Evolutionary conservation across 2,888 invertebrate genomes (phyloP).

Genomic region (Anagyrus pseudococci): DNA sequence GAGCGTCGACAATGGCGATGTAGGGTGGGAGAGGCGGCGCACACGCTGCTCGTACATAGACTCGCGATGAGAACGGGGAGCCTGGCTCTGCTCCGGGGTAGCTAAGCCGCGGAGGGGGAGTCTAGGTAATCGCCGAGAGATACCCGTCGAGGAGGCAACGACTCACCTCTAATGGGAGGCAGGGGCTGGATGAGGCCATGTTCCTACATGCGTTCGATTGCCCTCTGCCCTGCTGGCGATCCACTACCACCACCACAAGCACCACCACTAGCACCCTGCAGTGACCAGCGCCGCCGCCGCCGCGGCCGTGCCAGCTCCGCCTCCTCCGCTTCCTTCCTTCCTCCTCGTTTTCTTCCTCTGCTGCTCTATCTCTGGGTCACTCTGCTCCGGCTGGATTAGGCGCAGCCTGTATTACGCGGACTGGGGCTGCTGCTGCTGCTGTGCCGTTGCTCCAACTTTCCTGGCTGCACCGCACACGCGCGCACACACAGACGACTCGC

Average conservation of each 20-base stretch:
- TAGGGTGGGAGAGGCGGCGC: neutral
- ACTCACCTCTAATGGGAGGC: slow-evolving; percentile 63
- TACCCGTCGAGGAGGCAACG: neutral
- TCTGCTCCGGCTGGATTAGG: neutral
- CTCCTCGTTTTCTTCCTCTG: slow-evolving; percentile 36
- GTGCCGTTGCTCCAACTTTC: too few species aligned
- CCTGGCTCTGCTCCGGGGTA: neutral
- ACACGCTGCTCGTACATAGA: too few species aligned
- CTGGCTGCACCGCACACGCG: slow-evolving; percentile 23
- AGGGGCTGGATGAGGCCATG: slow-evolving; percentile 62
- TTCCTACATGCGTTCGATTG: slow-evolving; percentile 62
- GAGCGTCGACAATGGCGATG: too few species aligned
- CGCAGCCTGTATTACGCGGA: slow-evolving; percentile 12
- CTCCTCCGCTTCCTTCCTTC: slow-evolving; percentile 32
- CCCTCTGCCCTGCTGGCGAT: slow-evolving; percentile 58
- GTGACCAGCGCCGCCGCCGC: slow-evolving; percentile 32
- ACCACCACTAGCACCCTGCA: slow-evolving; percentile 36
- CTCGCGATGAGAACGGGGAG: neutral
- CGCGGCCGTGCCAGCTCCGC: slow-evolving; percentile 36
- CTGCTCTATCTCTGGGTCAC: slow-evolving; percentile 16
- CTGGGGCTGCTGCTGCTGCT: slow-evolving; percentile 11
- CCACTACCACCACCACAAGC: slow-evolving; percentile 45
- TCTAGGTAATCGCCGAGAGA: neutral
- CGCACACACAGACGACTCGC: slow-evolving; percentile 14
- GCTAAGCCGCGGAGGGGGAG: neutral